A percentile compares a stretch with the other conserved stretches of the same genome.
Conservation (phyloP, 2,888 invertebrate genomes). For the Dasypolia templi region DNA sequence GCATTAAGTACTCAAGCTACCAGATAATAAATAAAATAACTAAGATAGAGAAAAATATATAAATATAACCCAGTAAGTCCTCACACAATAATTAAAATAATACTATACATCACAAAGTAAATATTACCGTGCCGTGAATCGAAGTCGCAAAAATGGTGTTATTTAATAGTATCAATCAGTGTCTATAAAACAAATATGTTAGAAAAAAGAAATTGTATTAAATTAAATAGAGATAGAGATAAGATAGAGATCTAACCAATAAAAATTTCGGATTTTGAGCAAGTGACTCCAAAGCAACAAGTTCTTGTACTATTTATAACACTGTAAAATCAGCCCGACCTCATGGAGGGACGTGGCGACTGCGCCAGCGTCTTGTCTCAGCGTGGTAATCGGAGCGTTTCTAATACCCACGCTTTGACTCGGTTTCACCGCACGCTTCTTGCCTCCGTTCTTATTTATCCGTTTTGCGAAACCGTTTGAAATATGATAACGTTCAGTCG, state of each 20-base stretch:
- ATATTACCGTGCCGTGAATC: too few species aligned
- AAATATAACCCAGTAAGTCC: too few species aligned
- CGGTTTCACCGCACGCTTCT: conserved; percentile 90
- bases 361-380: conserved; percentile 75
- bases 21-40: too few species aligned
- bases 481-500: conserved; percentile 89
- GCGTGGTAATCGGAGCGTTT: conserved; percentile 90
- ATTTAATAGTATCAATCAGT: not conserved
- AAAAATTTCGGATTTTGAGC: not conserved
- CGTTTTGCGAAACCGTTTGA: conserved; percentile 90
- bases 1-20: too few species aligned
- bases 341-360: conserved; percentile 55
- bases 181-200: not conserved
- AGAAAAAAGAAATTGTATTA: not conserved
- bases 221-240: not conserved
- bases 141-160: not conserved
- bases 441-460: conserved; percentile 89
- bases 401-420: conserved; percentile 90
- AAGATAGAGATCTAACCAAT: not conserved
- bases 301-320: conserved; percentile 1
- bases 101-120: too few species aligned
- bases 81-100: too few species aligned
- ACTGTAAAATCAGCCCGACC: conserved; percentile 13
- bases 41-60: too few species aligned
- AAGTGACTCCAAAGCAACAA: conserved; percentile 9